These are phyloP conservation scores for Limnodromus scolopaceus DNA, from an alignment of 2,797 vertebrate species.

Conservation along the genomic window DNA sequence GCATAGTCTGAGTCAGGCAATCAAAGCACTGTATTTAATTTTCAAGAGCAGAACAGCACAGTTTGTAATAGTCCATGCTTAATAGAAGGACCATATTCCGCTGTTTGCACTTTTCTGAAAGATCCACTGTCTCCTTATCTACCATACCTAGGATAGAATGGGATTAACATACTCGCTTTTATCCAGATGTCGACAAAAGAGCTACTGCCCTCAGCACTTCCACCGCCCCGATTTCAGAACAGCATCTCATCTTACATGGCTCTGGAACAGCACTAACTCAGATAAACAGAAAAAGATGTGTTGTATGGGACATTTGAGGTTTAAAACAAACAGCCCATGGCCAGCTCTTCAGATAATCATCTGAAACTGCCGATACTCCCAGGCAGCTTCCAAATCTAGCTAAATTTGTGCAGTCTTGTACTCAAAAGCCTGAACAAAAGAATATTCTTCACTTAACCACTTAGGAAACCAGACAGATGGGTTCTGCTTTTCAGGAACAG, in stretches of 20 bases:
- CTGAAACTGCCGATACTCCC: neutral
- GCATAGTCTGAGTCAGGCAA: rapidly evolving
- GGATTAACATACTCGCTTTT: neutral
- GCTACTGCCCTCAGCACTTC: neutral
- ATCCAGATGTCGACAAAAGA: neutral
- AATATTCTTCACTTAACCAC: neutral
- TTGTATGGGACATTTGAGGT: neutral
- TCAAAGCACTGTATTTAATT: neutral
- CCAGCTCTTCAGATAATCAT: neutral
- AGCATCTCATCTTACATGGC: neutral
- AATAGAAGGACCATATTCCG: neutral
- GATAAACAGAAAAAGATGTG: neutral
- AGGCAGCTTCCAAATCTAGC: neutral
- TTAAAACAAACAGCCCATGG: neutral
- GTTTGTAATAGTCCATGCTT: neutral
- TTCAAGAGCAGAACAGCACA: neutral
- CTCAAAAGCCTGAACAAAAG: neutral
- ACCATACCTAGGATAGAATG: rapidly evolving
- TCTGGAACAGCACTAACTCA: neutral
- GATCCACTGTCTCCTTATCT: neutral
- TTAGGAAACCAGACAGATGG: neutral
- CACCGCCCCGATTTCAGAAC: neutral
- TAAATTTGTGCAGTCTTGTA: neutral
- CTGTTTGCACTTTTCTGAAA: neutral
- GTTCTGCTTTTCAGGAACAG: neutral